Evolutionary conservation across 2,797 vertebrate genomes (phyloP).

Genomic region (Zalophus californianus): DNA sequence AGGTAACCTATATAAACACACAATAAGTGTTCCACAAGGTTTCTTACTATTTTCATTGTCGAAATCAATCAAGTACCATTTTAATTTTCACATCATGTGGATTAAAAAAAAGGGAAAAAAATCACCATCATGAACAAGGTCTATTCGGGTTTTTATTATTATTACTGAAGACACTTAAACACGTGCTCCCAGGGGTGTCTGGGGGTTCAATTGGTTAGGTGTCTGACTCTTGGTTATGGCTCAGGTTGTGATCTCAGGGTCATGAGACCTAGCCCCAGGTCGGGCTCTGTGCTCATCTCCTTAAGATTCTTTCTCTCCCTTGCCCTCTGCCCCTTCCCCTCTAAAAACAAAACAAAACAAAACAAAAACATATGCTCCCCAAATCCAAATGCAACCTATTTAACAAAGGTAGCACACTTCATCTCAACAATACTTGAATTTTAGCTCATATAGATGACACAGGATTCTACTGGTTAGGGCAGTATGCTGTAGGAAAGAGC

Average conservation of each 20-base stretch:
- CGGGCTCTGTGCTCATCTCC: not conserved
- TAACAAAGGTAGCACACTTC: not conserved
- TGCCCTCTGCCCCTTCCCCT: not conserved
- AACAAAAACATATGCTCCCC: not conserved
- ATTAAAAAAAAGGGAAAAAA: conserved; percentile 1
- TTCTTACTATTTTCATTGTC: conserved; percentile 7
- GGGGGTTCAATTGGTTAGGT: not conserved
- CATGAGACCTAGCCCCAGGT: not conserved
- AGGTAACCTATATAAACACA: not conserved
- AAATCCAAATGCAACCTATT: not conserved
- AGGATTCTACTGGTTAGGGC: not conserved
- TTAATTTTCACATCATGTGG: not conserved
- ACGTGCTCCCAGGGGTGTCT: not conserved
- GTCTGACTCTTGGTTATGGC: not conserved
- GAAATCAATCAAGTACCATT: conserved; percentile 34
- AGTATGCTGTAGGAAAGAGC: not conserved
- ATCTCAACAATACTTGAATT: not conserved
- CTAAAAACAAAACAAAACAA: not conserved
- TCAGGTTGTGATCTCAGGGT: not conserved
- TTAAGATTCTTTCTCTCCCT: not conserved
- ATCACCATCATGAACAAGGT: not conserved
- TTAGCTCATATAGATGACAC: not conserved
- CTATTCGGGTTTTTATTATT: not conserved
- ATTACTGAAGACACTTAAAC: not conserved
- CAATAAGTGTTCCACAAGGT: not conserved